Base-by-base conservation (phyloP, 92 coral and sea anemone species). In the Scolanthus callimorphus region DNA sequence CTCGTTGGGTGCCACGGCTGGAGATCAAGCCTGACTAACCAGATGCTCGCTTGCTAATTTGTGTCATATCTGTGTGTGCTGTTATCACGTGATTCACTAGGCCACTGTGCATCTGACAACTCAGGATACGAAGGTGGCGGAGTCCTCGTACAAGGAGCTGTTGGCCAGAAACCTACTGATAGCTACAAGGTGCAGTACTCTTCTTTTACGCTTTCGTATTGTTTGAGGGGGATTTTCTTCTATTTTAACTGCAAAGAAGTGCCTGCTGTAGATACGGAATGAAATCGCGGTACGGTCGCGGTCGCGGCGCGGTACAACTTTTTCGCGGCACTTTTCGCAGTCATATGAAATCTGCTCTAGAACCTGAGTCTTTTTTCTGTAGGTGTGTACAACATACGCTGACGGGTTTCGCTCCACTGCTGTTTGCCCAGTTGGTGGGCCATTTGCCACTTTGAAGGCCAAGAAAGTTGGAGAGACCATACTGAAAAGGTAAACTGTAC, bases 321-420 rank as follows among this genome's bases (percentile, higher is more conserved):
- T n/a, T n/a, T n/a, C n/a, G n/a, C n/a, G n/a, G n/a, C n/a, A n/a
- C n/a, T n/a, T n/a, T n/a, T n/a, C n/a, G n/a, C n/a, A n/a, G n/a
- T n/a, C n/a, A n/a, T n/a, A n/a, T n/a, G n/a, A n/a, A n/a, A n/a
- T n/a, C n/a, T 1, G 29, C 21, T n/a, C 20, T 50, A 17, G 45
- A 10, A 0, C 3, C n/a, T 20, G 19, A 23, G 6, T 25, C 20
- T 39, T 22, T 54, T 28, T 24, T 37, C n/a, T n/a, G n/a, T 46
- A 92, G 98, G 98, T 92, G 12, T 76, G 98, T 67, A 90, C 98
- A 1, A 92, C 98, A 2, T 84, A 92, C 62, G 85, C 94, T 46
- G 98, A 92, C 59, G 98, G 98, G 12, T 92, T 84, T 53, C 83
- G 98, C 3, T 81, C 98, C 49, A 92, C 98, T 52, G 98, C 96